Evolutionary conservation across 1,140 invertebrate genomes (phyloP).

Genomic region (Cyphomyrmex costatus): DNA sequence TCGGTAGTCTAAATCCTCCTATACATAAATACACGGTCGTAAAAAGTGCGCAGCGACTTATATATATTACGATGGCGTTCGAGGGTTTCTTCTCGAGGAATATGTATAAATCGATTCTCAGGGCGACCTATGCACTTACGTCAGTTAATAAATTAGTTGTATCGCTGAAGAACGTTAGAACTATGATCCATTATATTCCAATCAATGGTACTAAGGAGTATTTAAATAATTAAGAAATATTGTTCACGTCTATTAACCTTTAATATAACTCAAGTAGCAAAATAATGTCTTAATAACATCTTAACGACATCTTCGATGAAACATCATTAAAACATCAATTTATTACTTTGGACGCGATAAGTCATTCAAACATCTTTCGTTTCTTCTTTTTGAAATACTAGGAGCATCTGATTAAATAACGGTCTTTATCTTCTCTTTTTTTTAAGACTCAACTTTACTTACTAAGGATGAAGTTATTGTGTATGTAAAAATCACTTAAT

Average conservation of each 20-base stretch:
- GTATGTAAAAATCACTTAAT: no score
- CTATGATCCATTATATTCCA: neutral
- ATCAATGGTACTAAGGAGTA: neutral
- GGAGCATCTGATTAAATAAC: no score
- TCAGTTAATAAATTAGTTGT: slow-evolving; percentile 9
- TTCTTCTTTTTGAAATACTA: no score
- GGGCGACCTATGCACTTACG: neutral
- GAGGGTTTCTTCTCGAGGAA: neutral
- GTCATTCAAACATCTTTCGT: no score
- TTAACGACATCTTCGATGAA: no score
- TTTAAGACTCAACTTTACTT: no score
- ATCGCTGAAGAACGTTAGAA: neutral
- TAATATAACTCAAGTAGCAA: no score
- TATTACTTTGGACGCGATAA: no score
- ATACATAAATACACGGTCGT: slow-evolving; percentile 58
- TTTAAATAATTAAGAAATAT: neutral
- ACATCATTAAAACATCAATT: no score
- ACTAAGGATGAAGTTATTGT: no score
- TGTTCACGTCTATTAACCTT: neutral
- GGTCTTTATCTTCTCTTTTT: no score
- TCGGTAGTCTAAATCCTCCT: slow-evolving; percentile 50
- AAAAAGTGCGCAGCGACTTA: slow-evolving; percentile 38
- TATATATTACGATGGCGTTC: neutral
- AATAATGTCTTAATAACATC: no score
- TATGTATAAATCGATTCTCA: neutral